These are phyloP conservation scores for Meiosimyza platycephala DNA, from an alignment of 2,888 invertebrate species.

Conservation along the genomic window DNA sequence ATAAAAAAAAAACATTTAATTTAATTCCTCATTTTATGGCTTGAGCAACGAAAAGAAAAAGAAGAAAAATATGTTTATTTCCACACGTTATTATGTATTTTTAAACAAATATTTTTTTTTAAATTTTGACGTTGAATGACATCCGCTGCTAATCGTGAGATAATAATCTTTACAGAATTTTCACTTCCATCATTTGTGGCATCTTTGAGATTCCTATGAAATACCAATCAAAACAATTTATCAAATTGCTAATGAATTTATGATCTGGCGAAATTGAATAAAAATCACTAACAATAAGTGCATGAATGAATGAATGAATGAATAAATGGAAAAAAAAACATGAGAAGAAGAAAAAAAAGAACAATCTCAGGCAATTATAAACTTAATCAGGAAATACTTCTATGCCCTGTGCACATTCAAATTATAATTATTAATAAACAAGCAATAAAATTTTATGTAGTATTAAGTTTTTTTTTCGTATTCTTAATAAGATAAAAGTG, in stretches of 20 bases:
- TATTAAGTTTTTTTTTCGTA: no score
- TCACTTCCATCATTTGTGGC: no score
- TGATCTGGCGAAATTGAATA: not conserved
- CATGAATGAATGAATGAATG: not conserved
- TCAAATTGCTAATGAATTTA: conserved; percentile 13
- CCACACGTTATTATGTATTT: no score
- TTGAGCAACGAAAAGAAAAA: no score
- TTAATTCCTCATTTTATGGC: no score
- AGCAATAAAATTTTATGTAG: not conserved
- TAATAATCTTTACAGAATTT: no score
- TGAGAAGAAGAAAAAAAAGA: not conserved
- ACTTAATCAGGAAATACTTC: conserved; percentile 3
- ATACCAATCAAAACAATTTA: not conserved
- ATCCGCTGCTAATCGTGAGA: no score
- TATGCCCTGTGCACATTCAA: not conserved
- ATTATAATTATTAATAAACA: conserved; percentile 3
- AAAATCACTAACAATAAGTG: not conserved
- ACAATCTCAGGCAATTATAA: not conserved
- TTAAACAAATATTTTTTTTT: no score
- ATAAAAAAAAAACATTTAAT: no score
- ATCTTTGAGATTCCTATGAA: not conserved
- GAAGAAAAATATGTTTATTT: no score
- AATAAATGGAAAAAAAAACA: not conserved
- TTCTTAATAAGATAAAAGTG: no score
- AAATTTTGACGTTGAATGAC: no score